Conservation (phyloP, 2,113 vertebrate genomes). For the Vulpes vulpes region DNA sequence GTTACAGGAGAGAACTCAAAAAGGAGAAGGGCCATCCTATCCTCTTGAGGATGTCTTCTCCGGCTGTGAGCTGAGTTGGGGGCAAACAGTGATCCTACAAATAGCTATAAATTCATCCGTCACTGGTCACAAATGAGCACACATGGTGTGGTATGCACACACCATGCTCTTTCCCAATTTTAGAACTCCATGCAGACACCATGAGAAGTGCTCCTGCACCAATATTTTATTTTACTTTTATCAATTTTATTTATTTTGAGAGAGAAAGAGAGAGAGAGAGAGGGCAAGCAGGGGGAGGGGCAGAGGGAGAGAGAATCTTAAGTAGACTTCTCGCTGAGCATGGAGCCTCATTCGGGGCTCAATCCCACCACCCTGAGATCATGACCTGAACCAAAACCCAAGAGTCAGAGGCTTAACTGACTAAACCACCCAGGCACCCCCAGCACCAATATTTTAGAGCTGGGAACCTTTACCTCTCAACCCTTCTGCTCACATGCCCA, state of each 20-base stretch:
- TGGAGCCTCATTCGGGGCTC: background rate
- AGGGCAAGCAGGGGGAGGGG: too few relatives aligned
- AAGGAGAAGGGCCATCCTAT: background rate
- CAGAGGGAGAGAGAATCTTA: background rate
- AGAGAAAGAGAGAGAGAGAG: background rate
- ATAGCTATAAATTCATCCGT: background rate
- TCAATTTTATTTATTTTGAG: background rate
- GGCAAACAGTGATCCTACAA: background rate
- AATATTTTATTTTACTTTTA: background rate
- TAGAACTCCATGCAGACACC: background rate
- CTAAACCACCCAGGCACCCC: background rate
- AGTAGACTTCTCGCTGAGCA: background rate
- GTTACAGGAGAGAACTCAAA: background rate
- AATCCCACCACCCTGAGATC: background rate
- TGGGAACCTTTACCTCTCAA: background rate
- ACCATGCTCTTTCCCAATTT: background rate
- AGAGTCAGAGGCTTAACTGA: background rate
- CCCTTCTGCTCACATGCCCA: background rate
- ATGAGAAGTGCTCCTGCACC: background rate
- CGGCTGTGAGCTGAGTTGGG: background rate
- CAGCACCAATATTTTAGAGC: background rate
- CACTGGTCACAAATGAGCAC: background rate
- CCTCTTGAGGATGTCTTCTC: background rate
- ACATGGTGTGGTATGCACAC: background rate
- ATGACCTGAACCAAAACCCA: background rate